Evolutionary conservation across 2,113 vertebrate genomes (phyloP), one percentile per base, ranked within the genome.

Genomic region (Malurus melanocephalus): DNA sequence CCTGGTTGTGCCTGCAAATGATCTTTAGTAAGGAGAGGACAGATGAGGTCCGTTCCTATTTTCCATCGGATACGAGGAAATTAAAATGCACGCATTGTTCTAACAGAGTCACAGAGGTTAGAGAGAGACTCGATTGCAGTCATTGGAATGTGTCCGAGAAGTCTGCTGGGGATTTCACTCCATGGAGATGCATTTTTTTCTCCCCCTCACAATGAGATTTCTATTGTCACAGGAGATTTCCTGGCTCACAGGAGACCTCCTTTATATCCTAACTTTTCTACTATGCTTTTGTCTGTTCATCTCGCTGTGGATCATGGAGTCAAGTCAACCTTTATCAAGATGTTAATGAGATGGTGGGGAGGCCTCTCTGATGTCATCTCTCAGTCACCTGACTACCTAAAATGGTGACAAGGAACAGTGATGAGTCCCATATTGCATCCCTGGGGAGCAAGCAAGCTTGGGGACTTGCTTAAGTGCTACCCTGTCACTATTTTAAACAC

Each of bases 341-440:
- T 93, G 66, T 55, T 93, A 96, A 92, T 91, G 83, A 92, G 80
- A 60, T 91, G 74, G 77, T 88, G 81, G 83, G 43, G 66, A 88
- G 48, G 85, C 35, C 69, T 42, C 8, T 66, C 73, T 93, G 92
- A 93, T 91, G 94, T 81, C 77, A 76, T 88, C 59, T 95, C 46
- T 30, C 51, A 40, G 43, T 91, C 76, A 46, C 33, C 62, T 73
- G 51, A 86, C 80, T 79, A 59, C 92, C 88, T 94, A 90, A 96
- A 86, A 93, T 93, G 80, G 90, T 79, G 93, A 62, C 1, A 14
- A 80, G 73, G 26, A 88, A 43, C 60, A 71, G 35, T 27, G 52
- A 55, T 40, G 72, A 85, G 46, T 71, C 0, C 0, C 52, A 33
- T 65, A 57, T 64, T 85, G 38, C 33, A 65, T 75, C 85, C 77